phyloP scores from a whole-genome alignment of 2,113 vertebrate genomes.

The Craseonycteris thonglongyai region DNA sequence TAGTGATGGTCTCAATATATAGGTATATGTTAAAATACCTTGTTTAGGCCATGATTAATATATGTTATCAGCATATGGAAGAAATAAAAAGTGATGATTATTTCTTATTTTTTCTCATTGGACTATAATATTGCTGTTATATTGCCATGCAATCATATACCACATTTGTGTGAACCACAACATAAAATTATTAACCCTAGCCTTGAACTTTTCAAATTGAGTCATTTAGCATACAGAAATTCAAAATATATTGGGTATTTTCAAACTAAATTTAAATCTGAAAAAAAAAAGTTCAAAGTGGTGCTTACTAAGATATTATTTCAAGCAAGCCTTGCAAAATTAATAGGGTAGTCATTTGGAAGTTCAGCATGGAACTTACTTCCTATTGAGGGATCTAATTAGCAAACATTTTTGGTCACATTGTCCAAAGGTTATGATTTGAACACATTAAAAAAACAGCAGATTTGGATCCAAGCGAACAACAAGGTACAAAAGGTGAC shows the following conservation, averaged over 20 bases:
- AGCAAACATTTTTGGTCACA: background rate
- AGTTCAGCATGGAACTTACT: slow-evolving; percentile 44
- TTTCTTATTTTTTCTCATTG: background rate
- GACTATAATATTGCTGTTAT: background rate
- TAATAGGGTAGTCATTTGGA: slow-evolving; percentile 11
- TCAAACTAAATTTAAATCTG: background rate
- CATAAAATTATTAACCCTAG: background rate
- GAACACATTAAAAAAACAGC: slow-evolving; percentile 28
- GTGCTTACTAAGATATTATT: slow-evolving; percentile 1
- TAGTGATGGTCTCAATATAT: background rate
- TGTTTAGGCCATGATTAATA: background rate
- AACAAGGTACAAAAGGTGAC: background rate
- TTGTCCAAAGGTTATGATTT: slow-evolving; percentile 65
- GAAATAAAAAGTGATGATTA: background rate
- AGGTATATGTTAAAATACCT: background rate
- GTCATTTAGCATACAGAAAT: background rate
- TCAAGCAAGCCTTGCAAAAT: slow-evolving; percentile 29
- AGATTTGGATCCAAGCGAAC: slow-evolving; percentile 30
- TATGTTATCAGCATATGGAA: background rate
- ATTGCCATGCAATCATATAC: background rate
- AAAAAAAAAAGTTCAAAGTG: background rate
- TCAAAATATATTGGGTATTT: background rate
- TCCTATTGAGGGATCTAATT: slow-evolving; percentile 54
- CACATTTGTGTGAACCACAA: background rate
- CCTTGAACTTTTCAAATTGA: background rate